phyloP scores from a whole-genome alignment of 2,797 vertebrate genomes.

The Merluccius polli region DNA sequence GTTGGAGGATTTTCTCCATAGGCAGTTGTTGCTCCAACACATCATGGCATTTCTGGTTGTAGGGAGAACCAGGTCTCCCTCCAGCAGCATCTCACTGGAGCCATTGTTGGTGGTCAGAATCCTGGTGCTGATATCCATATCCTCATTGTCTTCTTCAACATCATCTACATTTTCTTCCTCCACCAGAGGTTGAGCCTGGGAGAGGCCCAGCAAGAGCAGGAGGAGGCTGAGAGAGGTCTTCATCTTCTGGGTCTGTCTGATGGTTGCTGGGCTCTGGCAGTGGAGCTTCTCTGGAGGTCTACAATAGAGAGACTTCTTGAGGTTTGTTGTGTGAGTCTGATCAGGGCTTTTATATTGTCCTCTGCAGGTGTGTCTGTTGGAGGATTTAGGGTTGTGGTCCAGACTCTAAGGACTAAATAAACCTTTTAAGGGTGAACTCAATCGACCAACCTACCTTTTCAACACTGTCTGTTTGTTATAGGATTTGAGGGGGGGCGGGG shows the following conservation, averaged over 20 bases:
- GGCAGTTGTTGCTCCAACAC: constrained; percentile 33
- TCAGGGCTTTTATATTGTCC: constrained; percentile 29
- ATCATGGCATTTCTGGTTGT: constrained; percentile 40
- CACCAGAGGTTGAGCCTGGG: constrained; percentile 16
- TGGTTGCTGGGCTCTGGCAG: neutral
- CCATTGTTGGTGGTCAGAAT: constrained; percentile 49
- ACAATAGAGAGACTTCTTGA: constrained; percentile 7
- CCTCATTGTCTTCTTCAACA: neutral
- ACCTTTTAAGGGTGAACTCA: constrained; percentile 6
- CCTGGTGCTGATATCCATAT: constrained; percentile 32
- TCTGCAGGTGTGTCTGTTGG: constrained; percentile 21
- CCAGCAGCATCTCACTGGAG: constrained; percentile 32
- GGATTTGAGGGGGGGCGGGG: no score
- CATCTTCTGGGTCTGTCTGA: constrained; percentile 30
- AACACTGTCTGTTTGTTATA: neutral
- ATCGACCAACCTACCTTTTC: neutral
- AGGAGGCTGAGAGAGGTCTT: constrained; percentile 28
- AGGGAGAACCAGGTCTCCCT: constrained; percentile 40
- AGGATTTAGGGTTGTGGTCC: constrained; percentile 11
- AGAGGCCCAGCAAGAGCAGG: constrained; percentile 33
- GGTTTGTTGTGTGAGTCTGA: neutral
- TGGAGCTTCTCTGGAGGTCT: constrained; percentile 3
- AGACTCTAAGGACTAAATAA: constrained; percentile 14
- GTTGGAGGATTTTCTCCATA: constrained; percentile 37
- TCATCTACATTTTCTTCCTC: constrained; percentile 9